A percentile compares a stretch with the other conserved stretches of the same genome.
Conservation (phyloP, 2,888 invertebrate species). For the Diarsia mendica region DNA sequence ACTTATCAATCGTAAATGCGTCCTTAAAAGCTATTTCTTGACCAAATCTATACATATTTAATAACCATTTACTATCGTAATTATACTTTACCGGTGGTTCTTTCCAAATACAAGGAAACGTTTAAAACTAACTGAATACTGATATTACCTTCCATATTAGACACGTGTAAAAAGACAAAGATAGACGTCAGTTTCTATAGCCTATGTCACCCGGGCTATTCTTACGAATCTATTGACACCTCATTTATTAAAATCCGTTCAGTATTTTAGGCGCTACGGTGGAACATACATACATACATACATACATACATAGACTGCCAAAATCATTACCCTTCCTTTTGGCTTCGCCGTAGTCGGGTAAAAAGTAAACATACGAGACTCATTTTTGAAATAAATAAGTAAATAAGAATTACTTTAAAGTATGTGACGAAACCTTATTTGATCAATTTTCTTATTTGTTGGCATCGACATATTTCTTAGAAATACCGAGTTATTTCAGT, state of each 20-base stretch:
- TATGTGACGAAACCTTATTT: constrained; percentile 10
- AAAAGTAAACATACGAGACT: background rate
- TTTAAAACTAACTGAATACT: background rate
- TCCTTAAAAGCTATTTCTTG: constrained; percentile 8
- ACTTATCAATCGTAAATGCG: too few species aligned
- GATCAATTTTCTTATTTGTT: constrained; percentile 2
- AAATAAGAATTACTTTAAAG: background rate
- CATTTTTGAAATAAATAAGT: constrained; percentile 9
- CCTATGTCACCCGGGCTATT: too few species aligned
- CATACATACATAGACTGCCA: too few species aligned
- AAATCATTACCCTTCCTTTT: too few species aligned
- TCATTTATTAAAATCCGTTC: too few species aligned
- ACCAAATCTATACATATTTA: constrained; percentile 21
- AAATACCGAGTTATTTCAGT: constrained; percentile 27
- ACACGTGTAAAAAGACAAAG: too few species aligned
- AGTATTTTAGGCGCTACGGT: too few species aligned
- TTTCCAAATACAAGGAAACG: constrained; percentile 6
- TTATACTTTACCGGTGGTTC: constrained; percentile 13
- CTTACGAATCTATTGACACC: too few species aligned
- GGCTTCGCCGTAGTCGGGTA: too few species aligned
- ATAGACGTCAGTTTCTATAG: background rate
- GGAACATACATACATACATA: too few species aligned
- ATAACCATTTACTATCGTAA: constrained; percentile 18
- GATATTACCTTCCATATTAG: background rate
- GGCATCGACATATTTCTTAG: constrained; percentile 34